Base-by-base conservation (phyloP, 1,140 invertebrate species). In the Meteorus sp. region DNA sequence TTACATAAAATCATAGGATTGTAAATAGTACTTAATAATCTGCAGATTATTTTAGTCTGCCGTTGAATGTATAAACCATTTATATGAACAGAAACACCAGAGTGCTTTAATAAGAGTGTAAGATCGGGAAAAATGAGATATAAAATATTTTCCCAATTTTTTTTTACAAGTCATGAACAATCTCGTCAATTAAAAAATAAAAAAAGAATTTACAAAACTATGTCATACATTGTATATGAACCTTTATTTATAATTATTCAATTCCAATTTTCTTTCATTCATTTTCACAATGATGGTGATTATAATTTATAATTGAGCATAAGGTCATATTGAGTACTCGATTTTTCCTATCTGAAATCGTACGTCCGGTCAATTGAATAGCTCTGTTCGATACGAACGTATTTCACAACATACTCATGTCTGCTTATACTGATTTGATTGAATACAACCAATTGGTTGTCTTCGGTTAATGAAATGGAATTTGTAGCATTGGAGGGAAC, bases 401-500 rank as follows among this genome's bases (percentile, higher is more conserved):
- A 29, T 29, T 29, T 29, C 27, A 9, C 27, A 29, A 29, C n/a
- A 9, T 29, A 29, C 27, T 5, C 27, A 29, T 9, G 9, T 39
- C 3, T 39, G 13, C 8, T 39, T 39, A 39, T 13, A 11, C n/a
- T n/a, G n/a, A n/a, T n/a, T n/a, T n/a, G 35, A 39, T 15, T 5
- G 8, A 11, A 39, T 15, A 50, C 47, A 50, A 50, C 47, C 3
- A 53, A 47, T 33, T 65, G 58, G 59, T 62, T 72, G 64, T 72
- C 51, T 69, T 68, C 66, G 61, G 56, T 53, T 64, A 71, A 71
- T 65, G 60, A 63, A 68, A 66, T 65, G 66, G 45, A 67, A 35
- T 61, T 50, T 35, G 58, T 68, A 72, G 70, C 68, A n/a, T n/a
- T n/a, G n/a, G 71, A 63, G 69, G 66, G 51, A 67, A 61, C 56